Evolutionary conservation across 2,113 vertebrate genomes (phyloP), one percentile per base, ranked within the genome.

Genomic region (Pavo muticus): DNA sequence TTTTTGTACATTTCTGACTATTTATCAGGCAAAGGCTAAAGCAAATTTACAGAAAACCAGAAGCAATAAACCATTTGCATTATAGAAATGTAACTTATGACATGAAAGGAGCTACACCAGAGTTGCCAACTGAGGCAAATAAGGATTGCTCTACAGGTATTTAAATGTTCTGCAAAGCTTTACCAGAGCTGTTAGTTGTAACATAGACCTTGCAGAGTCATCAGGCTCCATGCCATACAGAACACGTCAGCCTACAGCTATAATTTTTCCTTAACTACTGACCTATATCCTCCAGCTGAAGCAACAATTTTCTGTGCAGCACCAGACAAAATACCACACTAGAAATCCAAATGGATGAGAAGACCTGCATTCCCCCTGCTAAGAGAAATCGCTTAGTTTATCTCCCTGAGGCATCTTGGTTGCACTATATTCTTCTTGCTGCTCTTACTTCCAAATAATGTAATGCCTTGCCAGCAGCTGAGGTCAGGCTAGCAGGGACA

Each of bases 281-380:
- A 29, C 9, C 9, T 52, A 4, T 6, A 80, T 37, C 21, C 18
- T 71, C 32, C 69, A 80, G 35, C 7, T 75, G 11, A 80, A 81
- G 14, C 5, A 77, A 16, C 25, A 48, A 42, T 37, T 63, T 77
- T 24, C 32, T 5, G 8, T 5, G 11, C 40, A 80, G 64, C 14
- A 56, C 12, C 12, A 52, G 14, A 9, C 12, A 80, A 72, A 85
- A 44, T 8, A 65, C 0, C 23, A 6, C 48, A 48, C 27, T 45
- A 14, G 10, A 39, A 45, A 32, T 77, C 39, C 37, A 83, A 84
- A 45, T 3, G 9, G 9, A 9, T 21, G 39, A 57, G 47, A 81
- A 52, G 18, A 42, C 57, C 0, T 30, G 35, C 12, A 14, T n/a
- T 71, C 56, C 42, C 9, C 44, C 0, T 0, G 12, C 77, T 56